Evolutionary conservation across 1,140 invertebrate species (phyloP), one percentile per base, ranked within the genome.

Genomic region (Cepaea nemoralis): DNA sequence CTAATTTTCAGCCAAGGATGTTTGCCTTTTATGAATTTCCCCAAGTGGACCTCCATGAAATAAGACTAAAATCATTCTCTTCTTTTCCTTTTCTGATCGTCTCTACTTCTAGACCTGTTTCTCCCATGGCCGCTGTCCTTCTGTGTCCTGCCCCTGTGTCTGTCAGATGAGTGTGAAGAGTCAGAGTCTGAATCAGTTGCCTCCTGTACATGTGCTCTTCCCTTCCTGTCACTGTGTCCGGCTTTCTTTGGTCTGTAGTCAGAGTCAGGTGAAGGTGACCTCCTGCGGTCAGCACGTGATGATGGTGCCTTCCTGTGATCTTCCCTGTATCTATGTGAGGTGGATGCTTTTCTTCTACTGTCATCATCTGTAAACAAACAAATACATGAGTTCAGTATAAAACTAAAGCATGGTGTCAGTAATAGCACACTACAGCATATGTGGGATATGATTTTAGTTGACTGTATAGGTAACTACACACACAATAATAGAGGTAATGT

Each of bases 311-410:
- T 48, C 35, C 16, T 55, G 27, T 35, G n/a, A 50, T 1, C 40
- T 8, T 40, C 69, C 40, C 24, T 71, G 22, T 71, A 24, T n/a
- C 69, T 71, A 22, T 71, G 35, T 71, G 69, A 40, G 37, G 40
- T 6, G 31, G 22, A n/a, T 19, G 16, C 33, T 37, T 71, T 39
- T n/a, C 69, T 39, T 39, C 1, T 33, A 24, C 8, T 39, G 37
- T 37, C 69, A n/a, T 45, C 69, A 71, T 39, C 69, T 71, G 69
- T 24, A 22, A 8, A 39, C 5, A 71, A 71, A 71, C 22, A 71
- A 33, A 45, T 10, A 24, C 31, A 14, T 45, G 42, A 45, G 42
- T 45, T 45, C 8, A 10, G 8, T 10, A 45, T 8, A 45, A 45
- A 8, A 19, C 42, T 45, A 45, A 19, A 19, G n/a, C n/a, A n/a